A percentile compares a stretch with the other conserved stretches of the same genome.
phyloP scores from a whole-genome alignment of 2,888 invertebrate genomes.

The Drosophila dives region DNA sequence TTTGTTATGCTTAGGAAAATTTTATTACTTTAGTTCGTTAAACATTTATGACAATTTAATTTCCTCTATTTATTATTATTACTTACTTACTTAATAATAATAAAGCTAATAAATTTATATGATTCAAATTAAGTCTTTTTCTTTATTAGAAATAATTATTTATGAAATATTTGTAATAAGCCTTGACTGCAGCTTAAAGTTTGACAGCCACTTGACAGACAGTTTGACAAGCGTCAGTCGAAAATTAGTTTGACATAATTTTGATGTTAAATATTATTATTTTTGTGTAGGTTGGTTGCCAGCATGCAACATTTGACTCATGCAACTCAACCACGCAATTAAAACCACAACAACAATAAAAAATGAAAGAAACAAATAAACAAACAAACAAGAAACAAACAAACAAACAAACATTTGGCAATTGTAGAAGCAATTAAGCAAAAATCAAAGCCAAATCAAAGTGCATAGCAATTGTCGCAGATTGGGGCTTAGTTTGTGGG shows the following conservation, averaged over 20 bases:
- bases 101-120: background rate
- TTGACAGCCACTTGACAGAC: constrained; percentile 13
- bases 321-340: constrained; percentile 57
- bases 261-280: constrained; percentile 21
- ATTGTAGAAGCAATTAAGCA: constrained; percentile 77
- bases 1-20: background rate
- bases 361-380: background rate
- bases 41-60: background rate
- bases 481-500: constrained; percentile 65
- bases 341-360: constrained; percentile 33
- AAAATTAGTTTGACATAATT: constrained; percentile 47
- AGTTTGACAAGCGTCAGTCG: constrained; percentile 23
- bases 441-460: constrained; percentile 81
- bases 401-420: constrained; percentile 48
- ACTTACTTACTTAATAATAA: background rate
- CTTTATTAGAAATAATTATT: background rate
- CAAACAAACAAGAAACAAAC: constrained; percentile 28
- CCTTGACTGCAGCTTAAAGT: constrained; percentile 5
- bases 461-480: constrained; percentile 80
- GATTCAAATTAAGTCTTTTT: background rate
- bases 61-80: background rate
- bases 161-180: background rate
- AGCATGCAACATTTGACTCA: constrained; percentile 56
- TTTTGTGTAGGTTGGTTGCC: constrained; percentile 20
- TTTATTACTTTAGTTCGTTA: background rate